These are phyloP conservation scores for Drosophila tropicalis DNA, from an alignment of 1,140 invertebrate species.

Conservation along the genomic window DNA sequence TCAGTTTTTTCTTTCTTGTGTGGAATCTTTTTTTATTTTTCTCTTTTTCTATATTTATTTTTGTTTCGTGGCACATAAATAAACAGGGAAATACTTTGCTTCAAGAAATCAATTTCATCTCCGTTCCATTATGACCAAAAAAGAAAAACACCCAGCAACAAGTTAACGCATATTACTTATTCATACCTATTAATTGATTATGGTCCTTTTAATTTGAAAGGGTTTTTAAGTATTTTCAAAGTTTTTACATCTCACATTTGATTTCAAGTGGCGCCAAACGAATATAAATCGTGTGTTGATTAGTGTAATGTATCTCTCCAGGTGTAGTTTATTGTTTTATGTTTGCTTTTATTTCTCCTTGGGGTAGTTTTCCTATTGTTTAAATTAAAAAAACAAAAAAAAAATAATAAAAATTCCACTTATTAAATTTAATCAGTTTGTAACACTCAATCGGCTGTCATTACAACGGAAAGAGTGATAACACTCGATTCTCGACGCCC, in stretches of 20 bases:
- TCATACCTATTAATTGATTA: no score
- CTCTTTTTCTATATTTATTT: slow-evolving; percentile 70
- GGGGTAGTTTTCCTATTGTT: slow-evolving; percentile 14
- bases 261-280: neutral
- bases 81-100: slow-evolving; percentile 65
- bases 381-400: neutral
- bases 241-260: neutral
- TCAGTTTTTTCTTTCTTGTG: slow-evolving; percentile 9
- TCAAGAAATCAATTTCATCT: slow-evolving; percentile 59
- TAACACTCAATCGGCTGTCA: slow-evolving; percentile 13
- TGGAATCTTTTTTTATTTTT: slow-evolving; percentile 18
- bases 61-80: slow-evolving; percentile 69
- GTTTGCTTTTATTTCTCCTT: slow-evolving; percentile 1
- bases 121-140: slow-evolving; percentile 32
- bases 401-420: slow-evolving; percentile 3
- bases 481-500: neutral
- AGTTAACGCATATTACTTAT: neutral
- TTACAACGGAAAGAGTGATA: slow-evolving; percentile 3
- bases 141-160: slow-evolving; percentile 21
- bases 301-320: neutral
- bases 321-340: neutral
- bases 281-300: neutral
- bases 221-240: neutral
- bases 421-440: slow-evolving; percentile 22
- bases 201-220: no score